Conservation (phyloP, 1,140 invertebrate genomes). For the Drosophila tropicalis region DNA sequence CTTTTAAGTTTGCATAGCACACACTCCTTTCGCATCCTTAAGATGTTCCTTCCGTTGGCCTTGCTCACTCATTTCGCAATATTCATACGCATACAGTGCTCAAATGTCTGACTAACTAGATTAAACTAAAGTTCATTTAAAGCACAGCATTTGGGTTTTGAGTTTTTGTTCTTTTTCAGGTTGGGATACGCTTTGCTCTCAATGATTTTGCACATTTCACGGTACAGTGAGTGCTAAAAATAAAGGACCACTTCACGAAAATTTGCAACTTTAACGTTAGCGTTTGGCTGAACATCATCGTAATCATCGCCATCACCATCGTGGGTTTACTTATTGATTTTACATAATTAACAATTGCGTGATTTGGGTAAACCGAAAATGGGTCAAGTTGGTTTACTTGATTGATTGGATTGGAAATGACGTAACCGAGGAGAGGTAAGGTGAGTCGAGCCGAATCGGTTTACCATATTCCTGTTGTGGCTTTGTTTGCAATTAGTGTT, state of each 20-base stretch:
- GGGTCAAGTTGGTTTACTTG: conserved; percentile 32
- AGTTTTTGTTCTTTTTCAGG: neutral
- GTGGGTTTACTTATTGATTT: conserved; percentile 54
- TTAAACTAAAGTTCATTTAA: conserved; percentile 44
- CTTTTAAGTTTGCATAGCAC: conserved; percentile 14
- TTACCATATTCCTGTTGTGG: neutral
- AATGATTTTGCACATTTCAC: conserved; percentile 36
- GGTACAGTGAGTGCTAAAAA: conserved; percentile 54
- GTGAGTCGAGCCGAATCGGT: no score
- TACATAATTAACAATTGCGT: conserved; percentile 65
- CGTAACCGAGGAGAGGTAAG: neutral
- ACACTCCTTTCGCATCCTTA: conserved; percentile 1
- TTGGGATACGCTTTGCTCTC: neutral
- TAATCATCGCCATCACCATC: neutral
- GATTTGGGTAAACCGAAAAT: conserved; percentile 42
- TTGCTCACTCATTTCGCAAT: conserved; percentile 13
- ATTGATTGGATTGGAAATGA: conserved; percentile 12
- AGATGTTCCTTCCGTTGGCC: conserved; percentile 8
- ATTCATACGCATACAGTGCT: neutral
- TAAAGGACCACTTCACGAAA: conserved; percentile 35
- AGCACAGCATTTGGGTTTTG: conserved; percentile 10
- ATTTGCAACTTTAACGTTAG: conserved; percentile 20
- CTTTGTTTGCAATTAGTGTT: conserved; percentile 17
- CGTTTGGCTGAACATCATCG: conserved; percentile 21
- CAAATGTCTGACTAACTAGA: conserved; percentile 35